A percentile compares a stretch with the other conserved stretches of the same genome.
phyloP scores from a whole-genome alignment of 2,113 vertebrate genomes.

The Rhinolophus ferrumequinum region DNA sequence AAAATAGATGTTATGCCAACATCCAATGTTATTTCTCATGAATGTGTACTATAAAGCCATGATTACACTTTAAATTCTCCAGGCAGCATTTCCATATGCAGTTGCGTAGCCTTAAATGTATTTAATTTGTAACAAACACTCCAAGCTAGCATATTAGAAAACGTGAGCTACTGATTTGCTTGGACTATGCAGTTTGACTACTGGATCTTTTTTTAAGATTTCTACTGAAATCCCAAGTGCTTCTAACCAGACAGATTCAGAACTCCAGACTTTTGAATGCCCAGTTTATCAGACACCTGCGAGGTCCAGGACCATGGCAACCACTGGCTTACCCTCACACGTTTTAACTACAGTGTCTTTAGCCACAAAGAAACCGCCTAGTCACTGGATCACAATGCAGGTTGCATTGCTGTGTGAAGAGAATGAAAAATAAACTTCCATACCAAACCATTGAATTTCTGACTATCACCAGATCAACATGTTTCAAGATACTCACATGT shows the following conservation, averaged over 20 bases:
- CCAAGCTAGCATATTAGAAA: background rate
- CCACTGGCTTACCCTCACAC: background rate
- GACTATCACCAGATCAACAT: background rate
- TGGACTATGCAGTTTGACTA: background rate
- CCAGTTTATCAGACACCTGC: slow-evolving; percentile 62
- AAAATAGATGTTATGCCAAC: background rate
- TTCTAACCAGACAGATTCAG: background rate
- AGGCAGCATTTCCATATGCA: background rate
- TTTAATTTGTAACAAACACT: background rate
- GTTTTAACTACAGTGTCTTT: slow-evolving; percentile 56
- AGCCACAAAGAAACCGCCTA: background rate
- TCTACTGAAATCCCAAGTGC: background rate
- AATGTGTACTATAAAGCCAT: background rate
- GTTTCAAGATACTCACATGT: background rate
- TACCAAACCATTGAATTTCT: background rate
- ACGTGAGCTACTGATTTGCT: background rate
- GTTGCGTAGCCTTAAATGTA: too few species aligned
- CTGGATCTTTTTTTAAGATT: background rate
- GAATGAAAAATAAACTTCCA: slow-evolving; percentile 32
- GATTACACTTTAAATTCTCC: background rate
- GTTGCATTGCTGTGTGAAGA: slow-evolving; percentile 76
- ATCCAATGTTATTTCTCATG: background rate
- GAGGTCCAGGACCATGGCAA: background rate
- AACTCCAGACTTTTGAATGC: slow-evolving; percentile 5
- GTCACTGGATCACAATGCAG: slow-evolving; percentile 77